A percentile compares a stretch with the other conserved stretches of the same genome.
Conservation (phyloP, 2,113 vertebrate species). For the Cichladusa arquata region DNA sequence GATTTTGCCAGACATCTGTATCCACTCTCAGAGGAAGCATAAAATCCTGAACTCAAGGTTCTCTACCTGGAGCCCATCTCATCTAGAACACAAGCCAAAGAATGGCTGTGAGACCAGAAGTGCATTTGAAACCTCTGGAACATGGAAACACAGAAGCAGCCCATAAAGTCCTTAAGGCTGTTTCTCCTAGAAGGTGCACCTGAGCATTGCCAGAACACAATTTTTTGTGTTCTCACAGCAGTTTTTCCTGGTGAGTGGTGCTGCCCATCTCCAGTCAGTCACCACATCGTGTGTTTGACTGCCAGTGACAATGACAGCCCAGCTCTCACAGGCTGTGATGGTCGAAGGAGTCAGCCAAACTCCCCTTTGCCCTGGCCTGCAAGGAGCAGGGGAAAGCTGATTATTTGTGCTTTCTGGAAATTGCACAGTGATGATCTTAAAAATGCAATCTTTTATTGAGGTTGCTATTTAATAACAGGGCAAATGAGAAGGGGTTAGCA, state of each 20-base stretch:
- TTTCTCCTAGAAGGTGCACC: neutral
- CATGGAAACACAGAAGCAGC: neutral
- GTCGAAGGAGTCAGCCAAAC: neutral
- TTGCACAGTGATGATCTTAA: neutral
- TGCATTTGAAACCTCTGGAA: neutral
- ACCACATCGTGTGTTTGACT: neutral
- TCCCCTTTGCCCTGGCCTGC: neutral
- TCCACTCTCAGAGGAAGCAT: neutral
- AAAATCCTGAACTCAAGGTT: neutral
- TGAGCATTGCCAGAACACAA: neutral
- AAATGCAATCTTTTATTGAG: neutral
- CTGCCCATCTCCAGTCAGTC: neutral
- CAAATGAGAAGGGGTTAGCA: neutral
- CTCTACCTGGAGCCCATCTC: neutral
- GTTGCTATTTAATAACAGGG: neutral
- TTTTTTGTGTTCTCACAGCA: too few relatives aligned
- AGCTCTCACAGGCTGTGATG: neutral
- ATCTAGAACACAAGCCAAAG: neutral
- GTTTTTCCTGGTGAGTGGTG: neutral
- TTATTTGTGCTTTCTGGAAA: neutral
- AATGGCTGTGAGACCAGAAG: neutral
- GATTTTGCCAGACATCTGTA: neutral
- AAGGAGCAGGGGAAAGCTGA: rapidly evolving
- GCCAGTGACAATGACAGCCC: neutral
- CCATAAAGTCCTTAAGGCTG: neutral